These are phyloP conservation scores for Protodeltote pygarga DNA, from an alignment of 2,888 invertebrate species.

Conservation along the genomic window DNA sequence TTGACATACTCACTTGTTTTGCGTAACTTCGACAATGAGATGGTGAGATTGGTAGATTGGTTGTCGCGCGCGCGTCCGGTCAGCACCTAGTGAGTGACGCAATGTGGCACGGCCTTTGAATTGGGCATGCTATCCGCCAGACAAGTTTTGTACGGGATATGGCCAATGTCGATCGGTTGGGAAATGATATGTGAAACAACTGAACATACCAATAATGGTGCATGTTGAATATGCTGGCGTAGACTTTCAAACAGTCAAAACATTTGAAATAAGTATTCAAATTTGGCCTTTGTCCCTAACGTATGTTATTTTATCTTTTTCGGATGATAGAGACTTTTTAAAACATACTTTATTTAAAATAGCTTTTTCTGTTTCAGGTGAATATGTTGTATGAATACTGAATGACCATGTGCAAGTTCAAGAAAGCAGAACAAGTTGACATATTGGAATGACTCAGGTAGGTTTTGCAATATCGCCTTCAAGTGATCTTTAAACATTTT, in stretches of 20 bases:
- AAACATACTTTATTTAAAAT: conserved; percentile 1
- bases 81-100: conserved; percentile 52
- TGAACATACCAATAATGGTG: conserved; percentile 14
- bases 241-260: conserved; percentile 9
- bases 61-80: conserved; percentile 67
- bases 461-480: conserved; percentile 9
- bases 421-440: conserved; percentile 34
- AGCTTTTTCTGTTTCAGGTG: conserved; percentile 70
- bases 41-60: conserved; percentile 65
- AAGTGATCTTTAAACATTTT: neutral
- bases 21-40: conserved; percentile 68
- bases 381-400: conserved; percentile 34
- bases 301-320: neutral
- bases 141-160: conserved; percentile 58
- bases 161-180: conserved; percentile 58
- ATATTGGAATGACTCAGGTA: conserved; percentile 48
- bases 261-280: neutral
- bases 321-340: no score
- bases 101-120: conserved; percentile 60
- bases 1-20: conserved; percentile 59
- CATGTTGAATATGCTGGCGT: conserved; percentile 1
- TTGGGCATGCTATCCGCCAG: conserved; percentile 56
- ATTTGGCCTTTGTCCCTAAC: neutral
- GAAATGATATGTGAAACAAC: conserved; percentile 39
- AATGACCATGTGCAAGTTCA: conserved; percentile 60